phyloP scores from a whole-genome alignment of 1,140 invertebrate species.

The Scaptomyza pallida region DNA sequence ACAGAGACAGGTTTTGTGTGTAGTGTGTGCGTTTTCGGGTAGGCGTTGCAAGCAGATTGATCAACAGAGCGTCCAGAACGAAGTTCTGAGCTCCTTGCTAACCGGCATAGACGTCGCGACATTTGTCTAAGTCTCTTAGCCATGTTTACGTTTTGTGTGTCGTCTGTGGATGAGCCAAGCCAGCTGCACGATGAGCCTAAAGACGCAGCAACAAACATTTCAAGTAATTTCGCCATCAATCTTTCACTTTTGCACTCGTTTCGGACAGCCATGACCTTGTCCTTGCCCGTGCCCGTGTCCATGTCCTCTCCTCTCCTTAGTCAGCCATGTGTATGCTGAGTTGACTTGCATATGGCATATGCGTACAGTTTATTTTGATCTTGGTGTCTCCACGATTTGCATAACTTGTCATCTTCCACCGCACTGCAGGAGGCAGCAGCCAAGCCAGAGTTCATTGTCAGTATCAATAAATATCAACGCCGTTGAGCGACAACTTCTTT shows the following conservation, averaged over 20 bases:
- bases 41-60: conserved; percentile 78
- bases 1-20: conserved; percentile 70
- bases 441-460: conserved; percentile 70
- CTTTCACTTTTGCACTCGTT: conserved; percentile 83
- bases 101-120: conserved; percentile 23
- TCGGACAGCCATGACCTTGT: conserved; percentile 72
- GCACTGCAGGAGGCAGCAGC: neutral
- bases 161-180: conserved; percentile 34
- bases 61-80: conserved; percentile 53
- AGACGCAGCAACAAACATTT: conserved; percentile 61
- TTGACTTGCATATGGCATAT: no score
- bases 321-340: no score
- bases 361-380: conserved; percentile 80
- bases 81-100: no score
- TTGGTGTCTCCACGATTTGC: conserved; percentile 80
- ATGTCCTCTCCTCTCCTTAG: conserved; percentile 50
- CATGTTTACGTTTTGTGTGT: conserved; percentile 62
- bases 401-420: conserved; percentile 76
- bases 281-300: conserved; percentile 44
- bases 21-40: conserved; percentile 53
- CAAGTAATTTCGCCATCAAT: conserved; percentile 82
- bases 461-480: conserved; percentile 81
- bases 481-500: conserved; percentile 76
- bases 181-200: neutral
- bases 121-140: conserved; percentile 70